Base-by-base conservation (phyloP, 1,140 invertebrate genomes). In the Centruroides sculpturatus region DNA sequence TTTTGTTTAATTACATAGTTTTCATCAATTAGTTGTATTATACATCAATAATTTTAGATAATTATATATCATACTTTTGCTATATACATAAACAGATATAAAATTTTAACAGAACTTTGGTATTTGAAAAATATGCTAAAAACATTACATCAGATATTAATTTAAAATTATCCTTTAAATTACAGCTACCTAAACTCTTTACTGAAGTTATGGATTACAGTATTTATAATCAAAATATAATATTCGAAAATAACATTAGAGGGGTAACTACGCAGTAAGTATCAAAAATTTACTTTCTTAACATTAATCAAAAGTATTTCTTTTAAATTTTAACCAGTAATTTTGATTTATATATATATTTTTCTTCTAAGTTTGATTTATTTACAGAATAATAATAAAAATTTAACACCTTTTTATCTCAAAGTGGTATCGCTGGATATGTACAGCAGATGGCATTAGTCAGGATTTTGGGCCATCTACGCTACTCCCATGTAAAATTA, bases 401-500 rank as follows among this genome's bases (percentile, higher is more conserved):
- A 34, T 41, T 8, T 48, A 55, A 36, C 35, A n/a, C 35, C 23
- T 46, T 67, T 70, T 82, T 23, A 52, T 53, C 34, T 34, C 80
- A 54, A 74, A 91, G 87, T 41, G 89, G 90, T 11, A 64, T 93
- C 9, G 77, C 80, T 57, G 74, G 80, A 63, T 94, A 91, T 75
- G 80, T 86, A 0, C 83, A 82, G 69, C 85, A 92, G 76, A 72
- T 91, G 59, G 78, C 83, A 1, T 70, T 88, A 3, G 66, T 94
- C 7, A 81, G 85, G 51, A 80, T 83, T 12, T 70, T 88, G 50
- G 87, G 85, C 0, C 89, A 92, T 73, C 57, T 95, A 0, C 91
- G 85, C 71, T 95, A 84, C 79, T 86, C 88, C 3, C 87, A 86
- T 72, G 83, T 94, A 0, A 86, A 84, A 67, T 81, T 93, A 66